Conservation (phyloP, 2,797 vertebrate genomes). For the Pangasius sanitwongsei region DNA sequence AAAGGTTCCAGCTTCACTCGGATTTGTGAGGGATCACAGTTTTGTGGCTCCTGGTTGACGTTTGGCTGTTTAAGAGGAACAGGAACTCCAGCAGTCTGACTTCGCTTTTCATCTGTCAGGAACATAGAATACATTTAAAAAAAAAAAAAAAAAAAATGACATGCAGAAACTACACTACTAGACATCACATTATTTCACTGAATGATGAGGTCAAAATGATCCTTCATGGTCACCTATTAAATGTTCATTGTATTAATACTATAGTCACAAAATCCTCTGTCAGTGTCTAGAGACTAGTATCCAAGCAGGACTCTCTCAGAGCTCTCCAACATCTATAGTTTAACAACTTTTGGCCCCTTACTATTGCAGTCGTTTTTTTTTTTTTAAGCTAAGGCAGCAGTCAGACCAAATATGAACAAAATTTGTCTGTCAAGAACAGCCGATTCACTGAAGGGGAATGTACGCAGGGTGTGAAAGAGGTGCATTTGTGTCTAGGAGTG, state of each 20-base stretch:
- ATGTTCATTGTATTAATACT: neutral
- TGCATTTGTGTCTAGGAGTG: neutral
- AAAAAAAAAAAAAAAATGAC: neutral
- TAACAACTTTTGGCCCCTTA: neutral
- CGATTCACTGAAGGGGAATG: no score
- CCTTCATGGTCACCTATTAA: no score
- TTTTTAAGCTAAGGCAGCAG: neutral
- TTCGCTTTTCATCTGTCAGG: conserved; percentile 4
- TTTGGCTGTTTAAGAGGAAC: neutral
- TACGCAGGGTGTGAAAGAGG: neutral
- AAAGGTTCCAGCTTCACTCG: conserved; percentile 25
- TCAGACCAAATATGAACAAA: neutral
- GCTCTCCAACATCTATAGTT: neutral
- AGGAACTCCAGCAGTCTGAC: neutral
- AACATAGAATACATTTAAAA: neutral
- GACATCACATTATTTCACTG: neutral
- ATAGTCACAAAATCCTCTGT: neutral
- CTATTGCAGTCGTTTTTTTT: no score
- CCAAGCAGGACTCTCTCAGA: neutral
- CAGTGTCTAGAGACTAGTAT: neutral
- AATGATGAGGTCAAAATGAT: neutral
- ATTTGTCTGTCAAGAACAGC: neutral
- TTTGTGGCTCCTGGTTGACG: conserved; percentile 12
- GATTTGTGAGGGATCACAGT: neutral
- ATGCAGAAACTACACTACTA: neutral